These are phyloP conservation scores for Octodon degus DNA, from an alignment of 2,113 vertebrate species.

Conservation along the genomic window DNA sequence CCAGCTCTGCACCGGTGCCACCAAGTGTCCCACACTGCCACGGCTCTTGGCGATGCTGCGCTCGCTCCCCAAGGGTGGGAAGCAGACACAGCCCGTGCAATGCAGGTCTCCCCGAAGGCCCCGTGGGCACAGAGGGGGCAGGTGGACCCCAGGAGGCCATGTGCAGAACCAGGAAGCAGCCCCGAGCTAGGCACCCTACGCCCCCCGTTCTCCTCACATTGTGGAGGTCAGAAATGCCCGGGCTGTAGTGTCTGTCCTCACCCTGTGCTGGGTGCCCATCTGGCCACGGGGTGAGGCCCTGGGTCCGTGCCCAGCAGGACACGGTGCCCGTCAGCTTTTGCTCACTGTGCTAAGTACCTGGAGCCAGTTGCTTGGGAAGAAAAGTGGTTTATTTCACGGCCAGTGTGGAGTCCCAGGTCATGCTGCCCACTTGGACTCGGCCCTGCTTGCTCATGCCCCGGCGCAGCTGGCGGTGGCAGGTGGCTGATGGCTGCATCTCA, in stretches of 20 bases:
- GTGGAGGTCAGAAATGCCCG: neutral
- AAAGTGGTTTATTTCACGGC: neutral
- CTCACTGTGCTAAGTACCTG: neutral
- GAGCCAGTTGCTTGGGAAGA: neutral
- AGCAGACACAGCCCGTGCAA: fast-evolving
- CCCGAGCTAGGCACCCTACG: fast-evolving
- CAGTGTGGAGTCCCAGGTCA: neutral
- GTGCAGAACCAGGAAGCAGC: fast-evolving
- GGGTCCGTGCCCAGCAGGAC: neutral
- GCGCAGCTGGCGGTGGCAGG: neutral
- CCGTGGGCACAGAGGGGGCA: neutral
- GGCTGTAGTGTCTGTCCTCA: neutral
- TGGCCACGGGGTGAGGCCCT: neutral
- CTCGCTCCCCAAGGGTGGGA: neutral
- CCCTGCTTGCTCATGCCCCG: neutral
- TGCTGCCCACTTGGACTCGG: neutral
- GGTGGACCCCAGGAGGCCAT: fast-evolving
- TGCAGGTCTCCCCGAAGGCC: fast-evolving
- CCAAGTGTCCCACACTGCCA: fast-evolving
- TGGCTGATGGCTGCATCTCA: neutral
- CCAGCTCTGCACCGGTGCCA: fast-evolving
- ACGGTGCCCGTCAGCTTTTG: neutral
- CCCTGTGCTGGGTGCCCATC: neutral
- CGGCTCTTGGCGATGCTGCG: fast-evolving
- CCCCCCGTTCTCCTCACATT: fast-evolving